Percentiles rank a stretch among this genome's conserved stretches.
Conservation (phyloP, 2,797 vertebrate species). For the Tragopan temminckii region DNA sequence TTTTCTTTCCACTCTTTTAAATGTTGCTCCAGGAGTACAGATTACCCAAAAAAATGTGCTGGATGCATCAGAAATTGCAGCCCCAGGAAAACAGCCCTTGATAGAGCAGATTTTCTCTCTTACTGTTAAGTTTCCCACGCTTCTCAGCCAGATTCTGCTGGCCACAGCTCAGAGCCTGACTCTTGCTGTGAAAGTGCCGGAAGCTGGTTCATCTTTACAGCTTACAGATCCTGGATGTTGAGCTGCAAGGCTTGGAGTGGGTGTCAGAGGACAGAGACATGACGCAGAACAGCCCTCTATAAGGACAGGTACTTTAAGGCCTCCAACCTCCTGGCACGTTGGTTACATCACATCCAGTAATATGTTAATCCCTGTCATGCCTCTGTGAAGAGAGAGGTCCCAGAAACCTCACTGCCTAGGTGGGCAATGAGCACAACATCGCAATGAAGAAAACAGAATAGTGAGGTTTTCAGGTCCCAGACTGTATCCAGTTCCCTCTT, state of each 20-base stretch:
- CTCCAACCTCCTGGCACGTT: neutral
- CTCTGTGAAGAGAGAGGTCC: neutral
- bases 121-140: conserved; percentile 77
- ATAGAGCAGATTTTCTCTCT: conserved; percentile 65
- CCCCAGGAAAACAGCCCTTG: conserved; percentile 76
- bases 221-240: neutral
- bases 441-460: neutral
- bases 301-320: neutral
- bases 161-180: conserved; percentile 43
- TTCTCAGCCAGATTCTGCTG: conserved; percentile 62
- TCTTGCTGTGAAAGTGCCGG: conserved; percentile 35
- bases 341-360: neutral
- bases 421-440: neutral
- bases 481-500: neutral
- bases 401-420: neutral
- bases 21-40: conserved; percentile 62
- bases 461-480: neutral
- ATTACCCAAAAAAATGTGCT: conserved; percentile 78
- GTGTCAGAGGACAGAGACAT: neutral
- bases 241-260: conserved; percentile 9
- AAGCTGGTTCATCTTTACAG: conserved; percentile 21
- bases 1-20: conserved; percentile 67
- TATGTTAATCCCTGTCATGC: neutral
- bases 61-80: conserved; percentile 73
- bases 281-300: neutral